Conservation (phyloP, 2,888 invertebrate genomes). For the Agonum fuliginosum region DNA sequence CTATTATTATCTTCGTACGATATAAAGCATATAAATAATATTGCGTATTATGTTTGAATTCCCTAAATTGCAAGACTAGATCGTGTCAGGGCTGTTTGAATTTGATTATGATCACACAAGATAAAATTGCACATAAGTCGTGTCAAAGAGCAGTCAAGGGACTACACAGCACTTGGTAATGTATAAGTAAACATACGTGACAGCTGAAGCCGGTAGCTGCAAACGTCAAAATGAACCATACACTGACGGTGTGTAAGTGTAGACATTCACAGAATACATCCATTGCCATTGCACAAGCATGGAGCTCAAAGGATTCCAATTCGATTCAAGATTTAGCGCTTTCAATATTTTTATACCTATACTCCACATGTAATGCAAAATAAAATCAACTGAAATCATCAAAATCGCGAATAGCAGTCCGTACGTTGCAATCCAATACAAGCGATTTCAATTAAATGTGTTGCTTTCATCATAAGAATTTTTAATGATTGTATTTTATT, state of each 20-base stretch:
- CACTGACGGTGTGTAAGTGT: constrained; percentile 5
- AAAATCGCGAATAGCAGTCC: not conserved
- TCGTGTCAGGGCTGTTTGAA: constrained; percentile 47
- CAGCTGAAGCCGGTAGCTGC: constrained; percentile 39
- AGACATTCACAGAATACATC: constrained; percentile 31
- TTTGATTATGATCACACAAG: constrained; percentile 50
- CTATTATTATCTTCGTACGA: constrained; percentile 56
- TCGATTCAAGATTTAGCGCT: not conserved
- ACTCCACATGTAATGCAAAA: constrained; percentile 40
- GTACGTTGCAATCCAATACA: not conserved
- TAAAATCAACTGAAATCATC: not conserved
- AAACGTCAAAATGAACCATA: constrained; percentile 34
- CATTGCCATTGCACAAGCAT: constrained; percentile 28
- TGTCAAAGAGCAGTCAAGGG: constrained; percentile 46
- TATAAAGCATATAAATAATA: constrained; percentile 58
- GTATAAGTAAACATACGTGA: constrained; percentile 35
- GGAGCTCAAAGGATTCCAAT: constrained; percentile 27
- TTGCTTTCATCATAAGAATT: not conserved
- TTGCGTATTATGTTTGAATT: constrained; percentile 54
- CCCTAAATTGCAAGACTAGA: constrained; percentile 56
- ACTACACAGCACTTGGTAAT: constrained; percentile 54
- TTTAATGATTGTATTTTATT: not conserved
- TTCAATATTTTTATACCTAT: constrained; percentile 1
- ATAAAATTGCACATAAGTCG: constrained; percentile 48
- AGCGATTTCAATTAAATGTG: not conserved